Evolutionary conservation across 2,797 vertebrate species (phyloP).

Genomic region (Pagetopsis macropterus): DNA sequence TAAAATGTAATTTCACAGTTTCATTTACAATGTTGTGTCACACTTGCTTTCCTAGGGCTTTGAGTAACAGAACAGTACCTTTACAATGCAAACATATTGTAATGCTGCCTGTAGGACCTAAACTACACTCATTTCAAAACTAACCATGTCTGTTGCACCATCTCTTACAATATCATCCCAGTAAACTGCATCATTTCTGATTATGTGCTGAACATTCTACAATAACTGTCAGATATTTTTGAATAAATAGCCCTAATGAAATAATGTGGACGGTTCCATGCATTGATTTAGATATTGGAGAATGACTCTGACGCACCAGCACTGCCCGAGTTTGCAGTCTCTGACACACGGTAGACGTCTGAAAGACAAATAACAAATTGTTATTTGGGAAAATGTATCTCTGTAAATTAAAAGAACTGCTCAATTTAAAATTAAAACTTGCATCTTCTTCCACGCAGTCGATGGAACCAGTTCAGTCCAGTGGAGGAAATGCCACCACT

Average conservation of each 20-base stretch:
- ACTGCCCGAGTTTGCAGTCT: constrained; percentile 30
- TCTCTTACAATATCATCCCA: background rate
- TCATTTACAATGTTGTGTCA: constrained; percentile 4
- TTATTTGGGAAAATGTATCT: background rate
- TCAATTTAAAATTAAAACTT: constrained; percentile 47
- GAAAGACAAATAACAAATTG: constrained; percentile 28
- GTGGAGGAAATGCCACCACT: constrained; percentile 79
- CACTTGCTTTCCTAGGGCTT: background rate
- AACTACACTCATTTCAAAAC: background rate
- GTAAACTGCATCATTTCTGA: background rate
- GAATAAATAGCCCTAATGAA: background rate
- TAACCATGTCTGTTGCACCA: background rate
- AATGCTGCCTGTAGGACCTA: background rate
- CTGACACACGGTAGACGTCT: constrained; percentile 70
- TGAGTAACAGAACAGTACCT: background rate
- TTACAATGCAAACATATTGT: background rate
- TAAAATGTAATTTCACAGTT: background rate
- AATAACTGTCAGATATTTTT: background rate
- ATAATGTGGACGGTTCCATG: background rate
- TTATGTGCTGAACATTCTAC: background rate
- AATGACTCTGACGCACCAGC: constrained; percentile 47
- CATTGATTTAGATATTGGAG: constrained; percentile 32
- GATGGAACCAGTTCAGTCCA: constrained; percentile 76
- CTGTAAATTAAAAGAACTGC: background rate
- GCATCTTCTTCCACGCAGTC: constrained; percentile 85